Base-by-base conservation (phyloP, 2,888 invertebrate species). In the Amphipyra berbera region DNA sequence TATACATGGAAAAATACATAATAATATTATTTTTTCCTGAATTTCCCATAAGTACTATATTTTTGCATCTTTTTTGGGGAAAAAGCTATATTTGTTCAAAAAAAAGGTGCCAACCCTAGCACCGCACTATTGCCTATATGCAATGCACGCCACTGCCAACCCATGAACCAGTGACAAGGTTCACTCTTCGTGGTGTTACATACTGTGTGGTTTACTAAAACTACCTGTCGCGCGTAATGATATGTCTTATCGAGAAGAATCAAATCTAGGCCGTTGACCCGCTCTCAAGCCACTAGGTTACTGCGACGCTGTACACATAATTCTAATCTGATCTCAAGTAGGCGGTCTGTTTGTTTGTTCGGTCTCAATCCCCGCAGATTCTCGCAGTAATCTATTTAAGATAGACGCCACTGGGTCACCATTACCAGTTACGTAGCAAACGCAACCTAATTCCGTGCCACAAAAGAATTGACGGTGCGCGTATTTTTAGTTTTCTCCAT, bases 401-500 rank as follows among this genome's bases (percentile, higher is more conserved):
- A 61, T 72, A 52, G 58, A 76, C 55, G 60, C 55, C 53, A 63
- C 41, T 64, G 56, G 76, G 76, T 71, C 76, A 67, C 58, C 55
- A 53, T 46, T 47, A 53, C 55, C 38, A 49, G 42, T 53, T 64
- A 44, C 47, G 59, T 68, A 57, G 45, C 41, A 56, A 72, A 57
- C 52, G 50, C 69, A 61, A 68, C 68, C 78, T 59, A 59, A 66
- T 74, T 78, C 47, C 41, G 55, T 50, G 35, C 61, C 54, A 66
- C 70, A 78, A 74, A 74, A 62, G 44, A 66, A 59, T 58, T 60
- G 49, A 44, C 52, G 59, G 62, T 53, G 38, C 37, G 41, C 27
- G 53, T 75, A 75, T 78, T 72, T 78, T 72, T 68, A 72, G 73
- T 61, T 61, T 60, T 60, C 61, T 65, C 53, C 61, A 61, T 71